Conservation (phyloP, 2,888 invertebrate species). For the Diplazon laetatorius region DNA sequence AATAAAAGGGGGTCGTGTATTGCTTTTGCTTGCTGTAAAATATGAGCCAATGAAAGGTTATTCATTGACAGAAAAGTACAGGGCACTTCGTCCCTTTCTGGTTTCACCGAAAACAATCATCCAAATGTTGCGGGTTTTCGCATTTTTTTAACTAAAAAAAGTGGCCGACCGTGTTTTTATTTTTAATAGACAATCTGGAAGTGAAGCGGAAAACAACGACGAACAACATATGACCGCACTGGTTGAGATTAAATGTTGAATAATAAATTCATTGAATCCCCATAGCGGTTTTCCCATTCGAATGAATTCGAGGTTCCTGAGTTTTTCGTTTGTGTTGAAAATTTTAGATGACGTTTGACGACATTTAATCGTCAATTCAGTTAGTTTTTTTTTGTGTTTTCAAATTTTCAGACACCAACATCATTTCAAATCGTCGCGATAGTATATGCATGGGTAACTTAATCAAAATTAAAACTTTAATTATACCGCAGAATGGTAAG, state of each 20-base stretch:
- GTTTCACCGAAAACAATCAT: neutral
- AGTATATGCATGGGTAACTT: slow-evolving; percentile 38
- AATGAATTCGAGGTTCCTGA: slow-evolving; percentile 50
- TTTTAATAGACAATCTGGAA: neutral
- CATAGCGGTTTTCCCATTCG: slow-evolving; percentile 36
- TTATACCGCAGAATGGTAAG: slow-evolving; percentile 50
- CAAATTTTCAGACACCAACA: slow-evolving; percentile 39
- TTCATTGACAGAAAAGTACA: neutral
- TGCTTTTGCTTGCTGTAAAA: too few species aligned
- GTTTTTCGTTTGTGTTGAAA: slow-evolving; percentile 37
- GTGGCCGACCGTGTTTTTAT: neutral
- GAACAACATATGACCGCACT: neutral
- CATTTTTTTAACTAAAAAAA: neutral
- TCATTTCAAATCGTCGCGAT: slow-evolving; percentile 42
- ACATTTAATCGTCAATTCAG: slow-evolving; percentile 30
- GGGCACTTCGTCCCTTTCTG: neutral
- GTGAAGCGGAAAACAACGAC: too few species aligned
- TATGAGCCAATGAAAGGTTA: too few species aligned
- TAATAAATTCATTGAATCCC: slow-evolving; percentile 61
- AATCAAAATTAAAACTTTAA: slow-evolving; percentile 48
- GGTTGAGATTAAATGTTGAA: slow-evolving; percentile 50
- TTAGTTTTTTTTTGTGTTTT: neutral
- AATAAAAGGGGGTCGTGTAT: too few species aligned
- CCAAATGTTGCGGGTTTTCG: neutral
- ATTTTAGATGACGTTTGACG: slow-evolving; percentile 39